These are phyloP conservation scores for Ptychobarbus kaznakovi DNA, from an alignment of 2,797 vertebrate genomes.

Conservation along the genomic window DNA sequence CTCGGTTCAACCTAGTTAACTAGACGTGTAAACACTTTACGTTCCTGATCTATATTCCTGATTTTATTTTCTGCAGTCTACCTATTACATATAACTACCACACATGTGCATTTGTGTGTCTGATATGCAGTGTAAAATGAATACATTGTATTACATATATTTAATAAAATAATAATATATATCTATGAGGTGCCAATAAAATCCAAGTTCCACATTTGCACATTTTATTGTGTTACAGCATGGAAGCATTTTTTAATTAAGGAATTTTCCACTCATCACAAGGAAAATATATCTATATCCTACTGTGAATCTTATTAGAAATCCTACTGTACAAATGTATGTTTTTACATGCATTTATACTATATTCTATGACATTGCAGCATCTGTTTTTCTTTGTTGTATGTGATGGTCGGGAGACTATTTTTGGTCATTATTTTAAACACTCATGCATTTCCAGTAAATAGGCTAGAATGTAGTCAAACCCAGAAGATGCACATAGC, in stretches of 20 bases:
- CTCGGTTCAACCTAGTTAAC: slow-evolving; percentile 21
- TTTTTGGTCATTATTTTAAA: slow-evolving; percentile 21
- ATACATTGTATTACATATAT: slow-evolving; percentile 30
- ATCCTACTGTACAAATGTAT: slow-evolving; percentile 44
- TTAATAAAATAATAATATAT: slow-evolving; percentile 45
- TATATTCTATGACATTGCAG: slow-evolving; percentile 53
- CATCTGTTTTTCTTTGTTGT: slow-evolving; percentile 57
- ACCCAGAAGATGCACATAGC: not conserved
- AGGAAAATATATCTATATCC: not conserved
- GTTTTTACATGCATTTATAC: slow-evolving; percentile 60
- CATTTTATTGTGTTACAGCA: slow-evolving; percentile 12
- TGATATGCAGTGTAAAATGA: not conserved
- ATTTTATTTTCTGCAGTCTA: slow-evolving; percentile 39
- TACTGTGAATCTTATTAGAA: slow-evolving; percentile 17
- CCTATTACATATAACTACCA: slow-evolving; percentile 56
- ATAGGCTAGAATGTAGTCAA: slow-evolving; percentile 16
- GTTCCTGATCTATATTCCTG: slow-evolving; percentile 43
- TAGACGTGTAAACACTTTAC: slow-evolving; percentile 21
- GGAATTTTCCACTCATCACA: not conserved
- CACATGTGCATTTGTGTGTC: slow-evolving; percentile 68
- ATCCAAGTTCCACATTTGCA: not conserved
- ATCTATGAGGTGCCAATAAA: slow-evolving; percentile 39
- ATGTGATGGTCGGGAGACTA: slow-evolving; percentile 49
- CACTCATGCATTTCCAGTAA: slow-evolving; percentile 6
- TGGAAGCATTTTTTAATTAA: not conserved